These are phyloP conservation scores for Volucella inflata DNA, from an alignment of 2,888 invertebrate genomes.

Conservation along the genomic window DNA sequence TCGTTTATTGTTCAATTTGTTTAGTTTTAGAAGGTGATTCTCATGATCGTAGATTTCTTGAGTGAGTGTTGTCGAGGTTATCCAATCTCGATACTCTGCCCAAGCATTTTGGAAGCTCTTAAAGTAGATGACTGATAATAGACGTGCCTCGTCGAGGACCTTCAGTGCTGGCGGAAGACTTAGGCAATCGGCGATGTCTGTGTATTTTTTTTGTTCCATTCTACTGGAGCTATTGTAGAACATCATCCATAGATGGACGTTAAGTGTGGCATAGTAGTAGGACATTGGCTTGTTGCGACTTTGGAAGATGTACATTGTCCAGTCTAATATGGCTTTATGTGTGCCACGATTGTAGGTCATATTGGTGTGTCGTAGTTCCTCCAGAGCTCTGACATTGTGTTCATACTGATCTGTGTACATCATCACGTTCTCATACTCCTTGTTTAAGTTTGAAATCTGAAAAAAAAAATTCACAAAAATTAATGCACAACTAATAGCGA, in stretches of 20 bases:
- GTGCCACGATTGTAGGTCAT: slow-evolving; percentile 79
- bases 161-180: slow-evolving; percentile 81
- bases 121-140: slow-evolving; percentile 81
- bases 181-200: slow-evolving; percentile 80
- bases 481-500: not conserved
- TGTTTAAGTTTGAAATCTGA: slow-evolving; percentile 77
- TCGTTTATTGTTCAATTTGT: slow-evolving; percentile 79
- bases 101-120: slow-evolving; percentile 81
- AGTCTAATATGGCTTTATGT: slow-evolving; percentile 80
- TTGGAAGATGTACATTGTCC: slow-evolving; percentile 81
- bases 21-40: slow-evolving; percentile 79
- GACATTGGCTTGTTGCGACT: slow-evolving; percentile 82
- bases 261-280: slow-evolving; percentile 81
- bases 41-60: slow-evolving; percentile 80
- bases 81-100: slow-evolving; percentile 80
- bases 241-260: slow-evolving; percentile 82
- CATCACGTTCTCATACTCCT: slow-evolving; percentile 78
- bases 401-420: slow-evolving; percentile 81
- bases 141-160: slow-evolving; percentile 80
- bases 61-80: slow-evolving; percentile 61
- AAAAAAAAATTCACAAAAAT: not conserved
- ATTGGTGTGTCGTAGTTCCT: slow-evolving; percentile 78
- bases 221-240: slow-evolving; percentile 80
- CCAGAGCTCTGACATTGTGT: slow-evolving; percentile 80
- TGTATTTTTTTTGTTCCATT: slow-evolving; percentile 78